A percentile compares a stretch with the other conserved stretches of the same genome.
phyloP scores from a whole-genome alignment of 2,113 vertebrate genomes.

The Urocynchramus pylzowi region DNA sequence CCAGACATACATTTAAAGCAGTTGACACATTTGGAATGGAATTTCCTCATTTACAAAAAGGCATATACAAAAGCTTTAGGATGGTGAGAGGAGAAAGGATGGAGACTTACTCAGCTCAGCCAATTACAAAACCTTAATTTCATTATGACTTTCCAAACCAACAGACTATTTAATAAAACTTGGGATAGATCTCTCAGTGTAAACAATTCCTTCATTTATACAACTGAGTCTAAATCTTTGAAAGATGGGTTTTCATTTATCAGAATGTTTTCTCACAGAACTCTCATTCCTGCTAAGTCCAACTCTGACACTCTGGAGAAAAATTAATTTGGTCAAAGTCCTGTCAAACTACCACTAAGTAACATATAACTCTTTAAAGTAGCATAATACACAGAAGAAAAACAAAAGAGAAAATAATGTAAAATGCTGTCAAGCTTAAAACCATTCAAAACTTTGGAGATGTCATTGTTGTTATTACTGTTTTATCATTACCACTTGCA shows the following conservation, averaged over 20 bases:
- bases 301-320: not conserved
- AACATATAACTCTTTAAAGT: not conserved
- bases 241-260: not conserved
- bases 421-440: not conserved
- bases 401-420: not conserved
- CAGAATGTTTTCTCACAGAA: not conserved
- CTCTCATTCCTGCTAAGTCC: not conserved
- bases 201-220: not conserved
- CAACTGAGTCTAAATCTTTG: not conserved
- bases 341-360: not conserved
- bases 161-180: conserved; percentile 11
- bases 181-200: not conserved
- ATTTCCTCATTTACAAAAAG: not conserved
- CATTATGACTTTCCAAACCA: not conserved
- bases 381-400: not conserved
- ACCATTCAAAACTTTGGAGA: not conserved
- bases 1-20: not conserved
- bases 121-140: not conserved
- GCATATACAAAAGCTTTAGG: not conserved
- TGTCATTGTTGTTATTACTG: not conserved
- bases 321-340: not conserved
- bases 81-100: not conserved
- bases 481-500: not conserved
- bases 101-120: not conserved
- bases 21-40: not conserved